Percentiles rank a stretch among this genome's conserved stretches.
Evolutionary conservation across 2,888 invertebrate genomes (phyloP).

Genomic region (Epiblema foenella): DNA sequence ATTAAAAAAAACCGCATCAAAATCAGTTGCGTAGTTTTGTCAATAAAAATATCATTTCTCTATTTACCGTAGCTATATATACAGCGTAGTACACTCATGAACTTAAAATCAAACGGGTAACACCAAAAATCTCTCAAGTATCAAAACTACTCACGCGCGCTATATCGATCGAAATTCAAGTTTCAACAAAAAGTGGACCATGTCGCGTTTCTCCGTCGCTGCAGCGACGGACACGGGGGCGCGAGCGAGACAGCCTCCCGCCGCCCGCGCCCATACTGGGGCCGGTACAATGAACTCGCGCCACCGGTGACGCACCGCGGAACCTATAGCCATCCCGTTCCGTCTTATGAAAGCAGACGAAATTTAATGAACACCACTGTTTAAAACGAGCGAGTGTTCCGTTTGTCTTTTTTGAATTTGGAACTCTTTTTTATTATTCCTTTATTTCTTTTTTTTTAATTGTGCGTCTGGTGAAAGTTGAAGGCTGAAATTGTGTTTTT

Average conservation of each 20-base stretch:
- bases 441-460: conserved; percentile 22
- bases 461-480: conserved; percentile 31
- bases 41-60: too few species aligned
- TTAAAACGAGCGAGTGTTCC: conserved; percentile 26
- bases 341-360: conserved; percentile 31
- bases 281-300: conserved; percentile 78
- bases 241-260: conserved; percentile 59
- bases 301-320: conserved; percentile 59
- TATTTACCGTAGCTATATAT: not conserved
- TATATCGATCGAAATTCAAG: conserved; percentile 81
- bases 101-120: conserved; percentile 2
- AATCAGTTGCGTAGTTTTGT: too few species aligned
- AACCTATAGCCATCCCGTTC: conserved; percentile 66
- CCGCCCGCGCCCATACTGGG: conserved; percentile 79
- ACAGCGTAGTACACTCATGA: not conserved
- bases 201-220: conserved; percentile 57
- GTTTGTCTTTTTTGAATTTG: conserved; percentile 40
- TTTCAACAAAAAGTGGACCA: conserved; percentile 79
- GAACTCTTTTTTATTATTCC: conserved; percentile 26
- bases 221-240: conserved; percentile 47
- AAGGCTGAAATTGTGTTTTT: conserved; percentile 15
- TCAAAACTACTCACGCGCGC: conserved; percentile 64
- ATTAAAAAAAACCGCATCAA: too few species aligned
- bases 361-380: conserved; percentile 37
- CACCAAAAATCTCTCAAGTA: conserved; percentile 55